Percentiles rank a stretch among this genome's conserved stretches.
phyloP scores from a whole-genome alignment of 2,888 invertebrate species.

The Habroteleia sp. region DNA sequence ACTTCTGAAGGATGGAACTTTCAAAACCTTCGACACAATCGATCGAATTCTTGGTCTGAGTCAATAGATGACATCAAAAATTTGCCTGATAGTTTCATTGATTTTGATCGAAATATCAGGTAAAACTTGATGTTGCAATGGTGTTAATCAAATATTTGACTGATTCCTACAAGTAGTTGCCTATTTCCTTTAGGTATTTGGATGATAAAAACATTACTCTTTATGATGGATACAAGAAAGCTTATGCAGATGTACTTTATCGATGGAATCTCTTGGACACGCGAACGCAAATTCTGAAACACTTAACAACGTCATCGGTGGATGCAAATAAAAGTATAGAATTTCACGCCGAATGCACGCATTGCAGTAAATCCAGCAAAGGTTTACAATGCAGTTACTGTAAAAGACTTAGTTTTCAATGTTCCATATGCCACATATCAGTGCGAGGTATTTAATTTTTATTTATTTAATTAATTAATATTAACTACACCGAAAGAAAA shows the following conservation, averaged over 20 bases:
- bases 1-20: slow-evolving; percentile 90
- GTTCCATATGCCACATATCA: slow-evolving; percentile 92
- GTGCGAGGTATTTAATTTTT: slow-evolving; percentile 90
- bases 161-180: no score
- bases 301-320: slow-evolving; percentile 81
- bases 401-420: slow-evolving; percentile 88
- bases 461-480: no score
- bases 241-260: slow-evolving; percentile 94
- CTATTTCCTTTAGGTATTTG: slow-evolving; percentile 70
- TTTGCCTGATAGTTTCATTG: slow-evolving; percentile 77
- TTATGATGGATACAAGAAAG: slow-evolving; percentile 92
- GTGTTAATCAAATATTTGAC: neutral
- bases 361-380: slow-evolving; percentile 86
- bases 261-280: slow-evolving; percentile 91
- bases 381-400: slow-evolving; percentile 88
- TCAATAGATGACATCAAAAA: slow-evolving; percentile 88
- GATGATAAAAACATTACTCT: slow-evolving; percentile 82
- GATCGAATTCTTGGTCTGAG: slow-evolving; percentile 94
- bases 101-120: slow-evolving; percentile 75
- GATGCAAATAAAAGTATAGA: slow-evolving; percentile 86
- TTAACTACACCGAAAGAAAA: no score
- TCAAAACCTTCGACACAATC: slow-evolving; percentile 86
- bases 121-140: slow-evolving; percentile 43
- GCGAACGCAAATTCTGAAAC: slow-evolving; percentile 87
- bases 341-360: slow-evolving; percentile 87